Evolutionary conservation across 1,140 invertebrate species (phyloP), one percentile per base, ranked within the genome.

Genomic region (Drusus annulatus): DNA sequence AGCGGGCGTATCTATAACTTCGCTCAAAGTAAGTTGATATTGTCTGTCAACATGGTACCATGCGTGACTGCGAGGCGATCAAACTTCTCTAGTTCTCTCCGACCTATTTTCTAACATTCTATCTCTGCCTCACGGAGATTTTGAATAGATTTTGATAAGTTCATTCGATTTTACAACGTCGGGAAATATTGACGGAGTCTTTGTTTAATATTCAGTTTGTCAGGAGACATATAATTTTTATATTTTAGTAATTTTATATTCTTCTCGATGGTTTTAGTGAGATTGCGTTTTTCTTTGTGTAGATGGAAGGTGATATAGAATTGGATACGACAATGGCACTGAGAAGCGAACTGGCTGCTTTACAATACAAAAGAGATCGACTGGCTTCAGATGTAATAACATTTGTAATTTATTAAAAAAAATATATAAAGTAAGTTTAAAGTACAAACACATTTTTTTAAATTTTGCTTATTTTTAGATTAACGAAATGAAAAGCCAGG

Each of bases 321-420:
- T 91, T 91, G 84, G 94, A 96, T 85, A 88, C 95, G 81, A 92
- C 93, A 2, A 95, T 94, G 7, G 90, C 93, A 0, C 87, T 96
- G 63, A 91, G 94, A 80, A 96, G 95, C 87, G 95, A 96, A 86
- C 87, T 96, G 79, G 95, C 95, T 17, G 95, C 93, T 0, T 86
- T 95, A 52, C 94, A 95, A 84, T 96, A 95, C 86, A 96, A 96
- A 88, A 91, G 94, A 78, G 95, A 96, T 85, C 91, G 94, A 69
- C 89, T 96, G n/a, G 88, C 93, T 56, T 90, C 91, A 68, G 95
- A 96, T 7, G n/a, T 60, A 17, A 60, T 60, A 7, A 23, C 13
- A 23, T 19, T 21, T 15, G n/a, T 25, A 25, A 25, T 25, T 60
- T 25, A 25, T 0, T n/a, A n/a, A n/a, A n/a, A n/a, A n/a, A n/a